Conservation (phyloP, 2,797 vertebrate species). For the Myoxocephalus aenaeus region DNA sequence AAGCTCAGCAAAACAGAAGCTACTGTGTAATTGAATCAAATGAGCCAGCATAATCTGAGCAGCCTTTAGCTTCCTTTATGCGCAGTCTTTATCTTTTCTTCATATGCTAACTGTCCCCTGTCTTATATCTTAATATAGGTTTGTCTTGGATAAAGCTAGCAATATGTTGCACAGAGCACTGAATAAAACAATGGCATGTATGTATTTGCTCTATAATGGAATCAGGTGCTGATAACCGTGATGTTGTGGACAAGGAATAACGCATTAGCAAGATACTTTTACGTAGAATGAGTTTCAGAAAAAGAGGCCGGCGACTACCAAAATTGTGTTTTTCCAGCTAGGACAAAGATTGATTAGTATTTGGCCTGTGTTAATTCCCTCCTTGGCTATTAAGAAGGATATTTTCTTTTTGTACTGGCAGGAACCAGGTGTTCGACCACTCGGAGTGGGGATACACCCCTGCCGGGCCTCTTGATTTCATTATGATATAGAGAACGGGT, state of each 20-base stretch:
- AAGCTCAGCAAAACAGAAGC: not conserved
- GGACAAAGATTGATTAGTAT: not conserved
- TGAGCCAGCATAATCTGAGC: not conserved
- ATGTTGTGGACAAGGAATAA: not conserved
- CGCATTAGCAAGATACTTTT: not conserved
- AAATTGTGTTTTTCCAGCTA: not conserved
- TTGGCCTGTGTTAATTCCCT: constrained; percentile 3
- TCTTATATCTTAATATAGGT: not conserved
- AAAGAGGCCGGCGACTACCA: not conserved
- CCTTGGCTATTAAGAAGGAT: not conserved
- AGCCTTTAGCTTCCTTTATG: not conserved
- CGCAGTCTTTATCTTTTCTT: constrained; percentile 1
- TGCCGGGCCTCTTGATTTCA: constrained; percentile 39
- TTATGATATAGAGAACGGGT: constrained; percentile 18
- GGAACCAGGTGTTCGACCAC: constrained; percentile 16
- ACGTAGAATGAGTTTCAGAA: not conserved
- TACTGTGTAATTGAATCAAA: constrained; percentile 1
- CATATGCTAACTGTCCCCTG: not conserved
- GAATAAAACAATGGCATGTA: constrained; percentile 19
- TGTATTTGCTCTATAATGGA: constrained; percentile 10
- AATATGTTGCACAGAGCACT: constrained; percentile 33
- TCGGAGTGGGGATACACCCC: not conserved
- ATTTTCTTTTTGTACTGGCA: not conserved
- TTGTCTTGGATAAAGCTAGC: not conserved
- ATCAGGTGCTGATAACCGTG: not conserved